Conservation (phyloP, 2,113 vertebrate species). For the Pyxicephalus adspersus region DNA sequence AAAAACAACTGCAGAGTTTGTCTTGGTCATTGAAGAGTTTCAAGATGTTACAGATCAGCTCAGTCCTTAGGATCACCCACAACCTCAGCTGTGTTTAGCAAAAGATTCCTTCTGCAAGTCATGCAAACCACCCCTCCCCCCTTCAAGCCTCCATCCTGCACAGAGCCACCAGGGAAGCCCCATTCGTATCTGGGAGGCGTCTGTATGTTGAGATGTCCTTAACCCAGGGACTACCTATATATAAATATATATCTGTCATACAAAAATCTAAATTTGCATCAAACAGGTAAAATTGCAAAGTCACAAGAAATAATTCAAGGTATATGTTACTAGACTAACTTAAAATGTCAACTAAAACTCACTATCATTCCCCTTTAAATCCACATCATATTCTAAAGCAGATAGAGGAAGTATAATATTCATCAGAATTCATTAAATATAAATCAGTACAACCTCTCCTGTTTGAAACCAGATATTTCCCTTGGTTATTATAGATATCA, state of each 20-base stretch:
- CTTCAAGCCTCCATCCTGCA: too few relatives aligned
- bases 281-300: background rate
- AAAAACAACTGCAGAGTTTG: too few relatives aligned
- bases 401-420: conserved; percentile 6
- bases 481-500: conserved; percentile 34
- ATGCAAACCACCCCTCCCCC: too few relatives aligned
- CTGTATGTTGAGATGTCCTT: too few relatives aligned
- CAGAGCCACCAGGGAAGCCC: too few relatives aligned
- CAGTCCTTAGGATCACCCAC: too few relatives aligned
- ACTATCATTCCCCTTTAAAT: background rate
- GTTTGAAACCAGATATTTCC: conserved; percentile 44
- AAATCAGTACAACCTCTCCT: background rate
- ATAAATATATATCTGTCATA: background rate
- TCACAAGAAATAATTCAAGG: background rate
- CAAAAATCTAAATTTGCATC: background rate
- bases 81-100: too few relatives aligned
- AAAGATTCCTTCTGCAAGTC: too few relatives aligned
- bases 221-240: too few relatives aligned
- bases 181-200: too few relatives aligned
- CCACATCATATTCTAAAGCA: background rate
- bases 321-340: background rate
- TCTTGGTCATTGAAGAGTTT: too few relatives aligned
- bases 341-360: background rate
- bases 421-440: conserved; percentile 33
- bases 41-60: too few relatives aligned